A percentile compares a stretch with the other conserved stretches of the same genome.
These are phyloP conservation scores for Cyanoramphus novaezelandiae DNA, from an alignment of 2,113 vertebrate species.

Conservation along the genomic window DNA sequence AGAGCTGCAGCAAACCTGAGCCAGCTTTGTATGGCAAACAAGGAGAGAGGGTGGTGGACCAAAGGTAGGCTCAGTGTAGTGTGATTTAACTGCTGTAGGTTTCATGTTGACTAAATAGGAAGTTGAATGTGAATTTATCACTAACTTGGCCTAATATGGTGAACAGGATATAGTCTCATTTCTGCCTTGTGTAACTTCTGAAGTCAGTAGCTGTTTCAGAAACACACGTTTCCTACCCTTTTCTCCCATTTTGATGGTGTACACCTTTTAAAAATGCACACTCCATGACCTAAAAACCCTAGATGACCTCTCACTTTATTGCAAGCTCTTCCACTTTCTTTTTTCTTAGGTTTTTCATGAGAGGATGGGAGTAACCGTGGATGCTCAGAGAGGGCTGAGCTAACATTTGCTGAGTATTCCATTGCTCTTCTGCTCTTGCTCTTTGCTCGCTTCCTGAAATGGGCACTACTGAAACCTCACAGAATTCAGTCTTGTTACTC, in stretches of 20 bases:
- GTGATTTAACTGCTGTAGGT: neutral
- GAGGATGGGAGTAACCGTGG: neutral
- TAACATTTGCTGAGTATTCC: neutral
- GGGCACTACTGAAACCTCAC: neutral
- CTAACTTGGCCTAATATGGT: slow-evolving; percentile 36
- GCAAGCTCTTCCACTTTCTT: neutral
- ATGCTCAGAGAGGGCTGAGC: neutral
- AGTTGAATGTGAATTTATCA: neutral
- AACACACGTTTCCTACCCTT: rapidly evolving
- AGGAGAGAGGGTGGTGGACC: neutral
- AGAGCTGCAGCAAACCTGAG: neutral
- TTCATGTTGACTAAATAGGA: slow-evolving; percentile 49
- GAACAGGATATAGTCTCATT: slow-evolving; percentile 36
- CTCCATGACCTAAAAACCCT: neutral
- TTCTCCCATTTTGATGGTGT: neutral
- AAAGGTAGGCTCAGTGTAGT: neutral
- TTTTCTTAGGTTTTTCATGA: neutral
- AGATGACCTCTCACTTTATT: neutral
- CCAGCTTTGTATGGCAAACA: neutral
- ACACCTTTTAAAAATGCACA: neutral
- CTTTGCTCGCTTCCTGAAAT: neutral
- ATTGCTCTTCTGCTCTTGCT: neutral
- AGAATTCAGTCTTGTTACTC: neutral
- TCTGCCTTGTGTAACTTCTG: slow-evolving; percentile 29
- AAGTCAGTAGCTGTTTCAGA: neutral